Evolutionary conservation across 2,797 vertebrate species (phyloP).

Genomic region (Pygocentrus nattereri): DNA sequence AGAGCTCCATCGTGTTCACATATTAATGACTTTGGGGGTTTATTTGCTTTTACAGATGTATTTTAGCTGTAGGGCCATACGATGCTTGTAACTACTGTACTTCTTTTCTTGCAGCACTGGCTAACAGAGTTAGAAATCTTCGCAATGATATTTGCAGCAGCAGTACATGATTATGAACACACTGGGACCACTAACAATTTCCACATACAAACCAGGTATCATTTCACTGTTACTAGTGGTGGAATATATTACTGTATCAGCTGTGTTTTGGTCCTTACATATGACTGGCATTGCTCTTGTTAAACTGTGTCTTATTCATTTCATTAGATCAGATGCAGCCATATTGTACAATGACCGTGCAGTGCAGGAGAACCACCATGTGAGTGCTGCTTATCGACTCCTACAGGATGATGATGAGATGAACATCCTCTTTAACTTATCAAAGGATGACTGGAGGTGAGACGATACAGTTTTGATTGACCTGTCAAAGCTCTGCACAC

Average conservation of each 20-base stretch:
- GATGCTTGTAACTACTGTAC: background rate
- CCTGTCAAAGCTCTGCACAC: background rate
- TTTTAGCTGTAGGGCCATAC: background rate
- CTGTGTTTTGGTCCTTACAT: background rate
- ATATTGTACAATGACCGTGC: constrained; percentile 95
- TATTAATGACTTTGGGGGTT: background rate
- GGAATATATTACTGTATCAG: background rate
- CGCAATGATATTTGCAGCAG: constrained; percentile 93
- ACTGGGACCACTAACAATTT: constrained; percentile 98
- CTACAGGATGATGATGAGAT: constrained; percentile 92
- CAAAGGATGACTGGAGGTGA: constrained; percentile 98
- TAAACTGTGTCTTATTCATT: constrained; percentile 21
- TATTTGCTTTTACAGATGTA: background rate
- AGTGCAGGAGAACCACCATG: constrained; percentile 93
- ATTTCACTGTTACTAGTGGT: background rate
- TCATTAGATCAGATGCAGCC: constrained; percentile 90
- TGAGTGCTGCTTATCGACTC: constrained; percentile 91
- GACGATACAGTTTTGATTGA: background rate
- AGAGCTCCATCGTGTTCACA: background rate
- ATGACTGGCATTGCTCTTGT: background rate
- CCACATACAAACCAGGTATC: constrained; percentile 93
- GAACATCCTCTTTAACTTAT: constrained; percentile 93
- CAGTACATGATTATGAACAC: constrained; percentile 95
- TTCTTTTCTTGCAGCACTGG: constrained; percentile 86
- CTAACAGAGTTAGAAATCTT: constrained; percentile 95